Evolutionary conservation across 2,797 vertebrate genomes (phyloP), one percentile per base, ranked within the genome.

Genomic region (Alosa sapidissima): DNA sequence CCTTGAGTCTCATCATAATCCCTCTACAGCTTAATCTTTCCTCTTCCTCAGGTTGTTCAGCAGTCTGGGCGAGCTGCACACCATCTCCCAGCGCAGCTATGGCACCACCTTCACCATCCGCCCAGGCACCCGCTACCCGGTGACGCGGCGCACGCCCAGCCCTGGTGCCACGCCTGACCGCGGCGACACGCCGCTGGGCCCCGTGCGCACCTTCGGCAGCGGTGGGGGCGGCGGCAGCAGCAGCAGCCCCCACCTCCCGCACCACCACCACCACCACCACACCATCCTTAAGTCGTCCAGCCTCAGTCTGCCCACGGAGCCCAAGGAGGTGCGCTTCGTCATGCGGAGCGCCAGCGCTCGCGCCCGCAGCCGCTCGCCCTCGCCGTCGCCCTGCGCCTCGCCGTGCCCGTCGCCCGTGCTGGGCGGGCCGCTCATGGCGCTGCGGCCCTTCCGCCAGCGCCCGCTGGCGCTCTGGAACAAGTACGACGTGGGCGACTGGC

Each of bases 261-360:
- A 72, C 68, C 65, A 72, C 36, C 72, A 84, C 83, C 81, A 89
- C 89, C 87, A 91, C 89, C 90, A 92, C 62, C 92, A 95, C 82
- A 98, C 98, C 93, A 99, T 99, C 95, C 97, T 98, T 92, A 99
- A 99, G 94, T 99, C 98, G 86, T 99, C 98, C 94, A 99, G 98
- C 91, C 97, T 99, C 82, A 99, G 97, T 93, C 97, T 99, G 90
- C 98, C 98, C 0, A 97, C 98, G 14, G 98, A 99, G 92, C 98
- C 98, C 82, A 99, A 99, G 94, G 98, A 99, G 91, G 98, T 99
- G 68, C 97, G 98, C 55, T 99, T 99, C 58, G 98, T 99, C 89
- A 98, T 99, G 93, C 95, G 98, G 52, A 99, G 98, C 58, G 96
- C 98, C 89, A 99, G 97, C 41, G 97, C 98, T 28, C 95, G 98